These are phyloP conservation scores for Drosophila macrospina DNA, from an alignment of 2,888 invertebrate species.

Conservation along the genomic window DNA sequence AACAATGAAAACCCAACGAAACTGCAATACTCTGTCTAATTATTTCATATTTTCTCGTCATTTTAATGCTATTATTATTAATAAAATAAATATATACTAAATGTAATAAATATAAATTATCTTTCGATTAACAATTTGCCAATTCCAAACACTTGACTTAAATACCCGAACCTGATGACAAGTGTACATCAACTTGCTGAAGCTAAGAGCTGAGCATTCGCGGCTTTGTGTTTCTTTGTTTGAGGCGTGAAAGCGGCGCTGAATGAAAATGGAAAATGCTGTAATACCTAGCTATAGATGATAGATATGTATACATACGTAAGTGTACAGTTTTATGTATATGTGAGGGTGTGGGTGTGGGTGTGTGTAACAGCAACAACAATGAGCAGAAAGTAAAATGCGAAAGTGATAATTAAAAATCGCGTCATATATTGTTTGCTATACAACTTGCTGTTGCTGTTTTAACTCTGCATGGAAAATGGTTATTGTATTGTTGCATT, in stretches of 20 bases:
- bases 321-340: slow-evolving; percentile 1
- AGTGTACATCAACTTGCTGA: slow-evolving; percentile 36
- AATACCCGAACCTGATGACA: slow-evolving; percentile 6
- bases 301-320: slow-evolving; percentile 38
- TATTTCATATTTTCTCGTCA: no score
- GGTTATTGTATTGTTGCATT: slow-evolving; percentile 67
- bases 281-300: slow-evolving; percentile 58
- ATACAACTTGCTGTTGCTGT: slow-evolving; percentile 22
- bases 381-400: slow-evolving; percentile 54
- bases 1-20: slow-evolving; percentile 5
- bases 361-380: slow-evolving; percentile 12
- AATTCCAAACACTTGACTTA: neutral
- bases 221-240: slow-evolving; percentile 67
- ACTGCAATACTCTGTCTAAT: slow-evolving; percentile 19
- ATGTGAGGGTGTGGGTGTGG: slow-evolving; percentile 13
- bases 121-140: neutral
- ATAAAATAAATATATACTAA: no score
- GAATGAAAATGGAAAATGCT: slow-evolving; percentile 63
- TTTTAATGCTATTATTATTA: no score
- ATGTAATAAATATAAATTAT: neutral
- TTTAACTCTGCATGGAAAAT: slow-evolving; percentile 30
- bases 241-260: slow-evolving; percentile 64
- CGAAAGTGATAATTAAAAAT: slow-evolving; percentile 80
- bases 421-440: slow-evolving; percentile 62
- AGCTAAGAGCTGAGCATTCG: slow-evolving; percentile 74